A percentile compares a stretch with the other conserved stretches of the same genome.
These are phyloP conservation scores for Tiliacea citrago DNA, from an alignment of 2,888 invertebrate species.

Conservation along the genomic window DNA sequence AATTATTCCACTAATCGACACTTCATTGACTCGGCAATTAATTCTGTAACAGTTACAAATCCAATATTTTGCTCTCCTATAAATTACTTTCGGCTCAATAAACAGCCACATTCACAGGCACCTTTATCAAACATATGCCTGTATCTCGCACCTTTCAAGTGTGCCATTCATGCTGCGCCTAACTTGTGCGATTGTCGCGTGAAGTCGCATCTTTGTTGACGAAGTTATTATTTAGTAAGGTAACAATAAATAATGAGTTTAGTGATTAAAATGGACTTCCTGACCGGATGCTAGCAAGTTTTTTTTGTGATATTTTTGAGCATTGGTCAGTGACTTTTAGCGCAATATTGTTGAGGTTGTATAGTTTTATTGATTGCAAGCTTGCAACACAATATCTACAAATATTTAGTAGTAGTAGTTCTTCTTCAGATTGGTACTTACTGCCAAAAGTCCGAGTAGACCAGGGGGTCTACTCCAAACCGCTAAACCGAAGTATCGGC, in stretches of 20 bases:
- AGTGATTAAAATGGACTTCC: conserved; percentile 59
- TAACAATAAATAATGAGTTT: conserved; percentile 56
- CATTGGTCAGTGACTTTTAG: conserved; percentile 5
- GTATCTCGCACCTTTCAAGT: conserved; percentile 43
- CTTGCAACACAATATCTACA: not conserved
- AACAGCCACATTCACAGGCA: conserved; percentile 52
- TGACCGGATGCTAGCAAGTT: conserved; percentile 48
- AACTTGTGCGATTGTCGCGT: conserved; percentile 48
- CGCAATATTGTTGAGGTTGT: not conserved
- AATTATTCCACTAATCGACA: conserved; percentile 55
- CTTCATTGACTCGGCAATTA: conserved; percentile 56
- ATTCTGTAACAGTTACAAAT: conserved; percentile 48
- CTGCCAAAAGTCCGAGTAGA: too few relatives aligned
- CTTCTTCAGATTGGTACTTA: too few relatives aligned
- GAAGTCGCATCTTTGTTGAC: conserved; percentile 46
- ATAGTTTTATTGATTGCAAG: not conserved
- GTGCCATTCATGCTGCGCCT: conserved; percentile 57
- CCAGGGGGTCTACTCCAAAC: too few relatives aligned
- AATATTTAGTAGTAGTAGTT: not conserved
- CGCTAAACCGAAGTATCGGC: too few relatives aligned
- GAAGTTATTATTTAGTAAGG: conserved; percentile 47
- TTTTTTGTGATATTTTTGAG: conserved; percentile 6
- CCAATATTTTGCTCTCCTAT: conserved; percentile 53
- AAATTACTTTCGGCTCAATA: conserved; percentile 53
- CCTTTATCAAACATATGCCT: conserved; percentile 55